Evolutionary conservation across 2,113 vertebrate genomes (phyloP), one percentile per base, ranked within the genome.

Genomic region (Poecilia latipinna): DNA sequence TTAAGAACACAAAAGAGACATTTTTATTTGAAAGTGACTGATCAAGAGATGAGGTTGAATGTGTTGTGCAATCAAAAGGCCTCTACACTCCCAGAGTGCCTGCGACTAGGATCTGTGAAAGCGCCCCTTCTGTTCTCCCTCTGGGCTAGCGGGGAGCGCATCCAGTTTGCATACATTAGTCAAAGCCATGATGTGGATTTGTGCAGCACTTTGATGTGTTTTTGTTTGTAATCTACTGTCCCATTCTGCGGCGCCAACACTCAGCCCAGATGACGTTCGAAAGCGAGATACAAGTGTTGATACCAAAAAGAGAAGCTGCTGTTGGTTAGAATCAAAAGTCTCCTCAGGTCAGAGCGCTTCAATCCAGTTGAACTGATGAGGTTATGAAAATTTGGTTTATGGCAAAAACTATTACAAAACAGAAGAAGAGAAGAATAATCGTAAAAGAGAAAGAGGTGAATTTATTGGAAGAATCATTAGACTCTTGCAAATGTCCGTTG

Each of bases 161-260:
- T 72, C 68, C 77, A 68, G 76, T 88, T 78, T 88, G 83, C 77
- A 77, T 84, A 74, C 75, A 82, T 86, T 82, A 81, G 78, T 73
- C 76, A 82, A 82, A 78, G 83, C 86, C 63, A 72, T 29, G 61
- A 82, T 89, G 76, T 82, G 82, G 82, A 83, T 87, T 84, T 65
- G 74, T 86, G 79, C 76, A 79, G 70, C 74, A 70, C 88, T 91
- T 91, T 90, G 81, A 88, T 83, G 89, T 80, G 63, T 81, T 89
- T 84, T 83, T 88, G 78, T 90, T 88, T 90, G 70, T 83, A 64
- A 76, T 68, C 75, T 57, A 67, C 82, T 80, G 76, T 75, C 70
- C 77, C 70, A 61, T 77, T 79, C 70, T 71, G 57, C 67, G 74
- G 75, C 12, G 6, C 39, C 24, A 2, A 37, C 37, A 74, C 73